Evolutionary conservation across 1,140 invertebrate species (phyloP), one percentile per base, ranked within the genome.

Genomic region (Drosophila murphyi): DNA sequence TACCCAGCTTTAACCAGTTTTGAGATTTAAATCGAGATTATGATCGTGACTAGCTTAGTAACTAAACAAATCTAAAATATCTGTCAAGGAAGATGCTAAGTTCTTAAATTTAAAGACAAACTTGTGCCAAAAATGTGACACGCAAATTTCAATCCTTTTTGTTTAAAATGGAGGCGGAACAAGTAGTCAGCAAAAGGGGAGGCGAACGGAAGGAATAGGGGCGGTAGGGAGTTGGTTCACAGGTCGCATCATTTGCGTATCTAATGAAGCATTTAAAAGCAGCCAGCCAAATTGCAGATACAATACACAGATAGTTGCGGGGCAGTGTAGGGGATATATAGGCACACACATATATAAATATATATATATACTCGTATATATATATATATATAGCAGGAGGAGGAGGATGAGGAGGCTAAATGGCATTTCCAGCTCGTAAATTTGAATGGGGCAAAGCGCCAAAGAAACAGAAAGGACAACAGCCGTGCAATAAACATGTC

Each of bases 221-320:
- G 48, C 28, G n/a, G 10, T 2, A 5, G 41, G 5, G 32, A 8
- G 20, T n/a, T 43, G 48, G 32, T 28, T 8, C 20, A 7, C 29
- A 41, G 56, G 37, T n/a, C 52, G 75, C 65, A 70, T 80, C 75
- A 79, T 81, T 81, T 81, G 76, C 67, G 67, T 81, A 76, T 81
- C 72, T 79, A 79, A 81, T 79, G 72, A 81, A 79, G 79, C 72
- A 81, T 81, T 78, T 81, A 67, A 79, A 71, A 81, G 76, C 76
- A 61, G 56, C 48, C 54, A 70, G 54, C 64, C 39, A 48, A 52
- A 70, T 61, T 63, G 41, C 48, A 52, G 45, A 62, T 70, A 34
- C 57, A n/a, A 48, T 34, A 28, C 60, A 54, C 45, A 43, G 48
- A 47, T 71, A 64, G 54, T n/a, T 29, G 28, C 39, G 32, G 34